Percentiles rank a stretch among this genome's conserved stretches.
These are phyloP conservation scores for Drosophila melanosoma DNA, from an alignment of 2,888 invertebrate species.

Conservation along the genomic window DNA sequence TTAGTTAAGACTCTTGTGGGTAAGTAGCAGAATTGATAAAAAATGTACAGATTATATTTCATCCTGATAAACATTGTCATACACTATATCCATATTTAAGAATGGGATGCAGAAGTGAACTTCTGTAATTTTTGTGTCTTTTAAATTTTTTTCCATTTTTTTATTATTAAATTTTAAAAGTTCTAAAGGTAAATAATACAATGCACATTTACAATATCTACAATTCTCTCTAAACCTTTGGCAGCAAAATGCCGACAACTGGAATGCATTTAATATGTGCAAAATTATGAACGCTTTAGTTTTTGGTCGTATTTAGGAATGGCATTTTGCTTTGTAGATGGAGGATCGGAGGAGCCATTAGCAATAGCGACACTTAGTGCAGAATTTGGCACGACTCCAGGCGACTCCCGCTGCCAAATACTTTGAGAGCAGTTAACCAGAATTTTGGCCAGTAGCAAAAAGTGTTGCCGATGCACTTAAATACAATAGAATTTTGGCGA, in stretches of 20 bases:
- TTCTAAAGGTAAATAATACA: neutral
- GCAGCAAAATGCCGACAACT: constrained; percentile 11
- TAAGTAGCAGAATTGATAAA: neutral
- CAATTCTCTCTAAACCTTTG: constrained; percentile 11
- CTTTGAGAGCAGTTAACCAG: constrained; percentile 40
- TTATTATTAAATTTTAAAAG: neutral
- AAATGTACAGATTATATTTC: neutral
- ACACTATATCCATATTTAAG: neutral
- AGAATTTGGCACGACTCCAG: constrained; percentile 68
- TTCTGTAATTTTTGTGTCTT: neutral
- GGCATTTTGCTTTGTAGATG: constrained; percentile 16
- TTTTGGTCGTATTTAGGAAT: constrained; percentile 26
- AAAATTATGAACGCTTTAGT: constrained; percentile 28
- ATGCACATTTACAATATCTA: neutral
- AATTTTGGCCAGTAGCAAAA: constrained; percentile 8
- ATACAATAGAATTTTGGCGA: constrained; percentile 4
- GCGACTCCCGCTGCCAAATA: constrained; percentile 55
- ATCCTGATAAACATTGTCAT: neutral
- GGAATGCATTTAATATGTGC: constrained; percentile 19
- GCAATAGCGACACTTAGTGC: constrained; percentile 62
- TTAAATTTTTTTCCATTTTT: neutral
- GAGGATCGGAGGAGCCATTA: constrained; percentile 63
- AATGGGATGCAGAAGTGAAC: neutral
- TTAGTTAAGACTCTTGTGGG: neutral
- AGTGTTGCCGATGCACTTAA: constrained; percentile 21